Conservation (phyloP, 1,140 invertebrate genomes). For the Anoplophora glabripennis region DNA sequence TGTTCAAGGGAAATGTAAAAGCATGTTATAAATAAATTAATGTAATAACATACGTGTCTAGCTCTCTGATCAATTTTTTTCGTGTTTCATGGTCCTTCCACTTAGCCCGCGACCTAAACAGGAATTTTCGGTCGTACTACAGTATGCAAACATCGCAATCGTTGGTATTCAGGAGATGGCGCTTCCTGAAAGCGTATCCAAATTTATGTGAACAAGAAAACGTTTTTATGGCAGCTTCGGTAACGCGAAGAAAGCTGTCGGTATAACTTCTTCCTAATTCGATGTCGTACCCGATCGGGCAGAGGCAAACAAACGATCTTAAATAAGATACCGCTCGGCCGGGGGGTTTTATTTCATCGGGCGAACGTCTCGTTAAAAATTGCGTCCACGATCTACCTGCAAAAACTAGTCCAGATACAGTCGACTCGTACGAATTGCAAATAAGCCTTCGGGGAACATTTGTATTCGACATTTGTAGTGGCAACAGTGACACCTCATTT, state of each 20-base stretch:
- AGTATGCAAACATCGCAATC: too few species aligned
- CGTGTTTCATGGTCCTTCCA: too few species aligned
- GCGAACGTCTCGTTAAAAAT: background rate
- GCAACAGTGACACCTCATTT: conserved; percentile 41
- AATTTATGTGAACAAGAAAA: conserved; percentile 13
- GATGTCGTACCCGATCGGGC: background rate
- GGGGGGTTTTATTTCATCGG: conserved; percentile 2
- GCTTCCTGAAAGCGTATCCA: background rate
- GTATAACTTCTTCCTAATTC: conserved; percentile 19
- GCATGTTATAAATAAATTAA: too few species aligned
- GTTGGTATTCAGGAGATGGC: too few species aligned
- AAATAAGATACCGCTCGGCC: background rate
- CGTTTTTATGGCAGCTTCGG: conserved; percentile 4
- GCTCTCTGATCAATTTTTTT: too few species aligned
- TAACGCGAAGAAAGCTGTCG: conserved; percentile 13
- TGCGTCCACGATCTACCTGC: background rate
- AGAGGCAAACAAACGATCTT: background rate
- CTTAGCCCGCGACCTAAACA: too few species aligned
- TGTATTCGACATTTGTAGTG: conserved; percentile 42
- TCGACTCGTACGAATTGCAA: conserved; percentile 37
- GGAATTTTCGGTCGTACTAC: too few species aligned
- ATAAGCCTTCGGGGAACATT: conserved; percentile 37
- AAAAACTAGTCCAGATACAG: conserved; percentile 37
- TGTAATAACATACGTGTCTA: too few species aligned
- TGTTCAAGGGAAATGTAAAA: too few species aligned